Conservation (phyloP, 2,888 invertebrate genomes). For the Stratiomys singularior region DNA sequence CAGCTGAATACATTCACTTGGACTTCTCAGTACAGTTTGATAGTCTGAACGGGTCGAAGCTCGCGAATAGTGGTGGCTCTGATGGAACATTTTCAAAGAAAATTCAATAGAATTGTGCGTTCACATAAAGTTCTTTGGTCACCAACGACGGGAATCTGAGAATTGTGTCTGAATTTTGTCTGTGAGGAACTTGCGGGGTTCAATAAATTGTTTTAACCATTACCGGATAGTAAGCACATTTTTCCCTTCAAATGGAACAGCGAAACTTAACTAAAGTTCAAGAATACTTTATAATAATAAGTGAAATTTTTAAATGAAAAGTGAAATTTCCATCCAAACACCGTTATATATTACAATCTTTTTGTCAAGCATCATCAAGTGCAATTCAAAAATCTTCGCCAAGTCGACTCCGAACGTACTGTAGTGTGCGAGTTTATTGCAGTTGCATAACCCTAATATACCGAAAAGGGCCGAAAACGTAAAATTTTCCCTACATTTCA, state of each 20-base stretch:
- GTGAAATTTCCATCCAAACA: not conserved
- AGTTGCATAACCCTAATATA: conserved; percentile 1
- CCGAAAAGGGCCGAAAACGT: not conserved
- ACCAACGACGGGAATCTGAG: not conserved
- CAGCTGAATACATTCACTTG: conserved; percentile 22
- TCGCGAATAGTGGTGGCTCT: not conserved
- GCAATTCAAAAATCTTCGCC: not conserved
- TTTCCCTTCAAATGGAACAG: not conserved
- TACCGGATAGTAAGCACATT: not conserved
- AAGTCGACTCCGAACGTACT: not conserved
- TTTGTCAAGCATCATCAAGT: not conserved
- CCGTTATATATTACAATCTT: not conserved
- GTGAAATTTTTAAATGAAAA: conserved; percentile 7
- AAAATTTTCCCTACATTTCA: not conserved
- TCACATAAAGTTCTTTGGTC: not conserved
- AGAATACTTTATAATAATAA: not conserved
- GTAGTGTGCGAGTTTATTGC: not conserved
- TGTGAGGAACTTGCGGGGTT: not conserved
- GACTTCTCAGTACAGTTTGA: conserved; percentile 31
- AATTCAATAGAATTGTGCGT: no score
- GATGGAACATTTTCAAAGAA: no score
- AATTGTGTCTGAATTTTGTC: not conserved
- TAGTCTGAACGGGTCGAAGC: conserved; percentile 14
- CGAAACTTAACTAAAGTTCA: not conserved
- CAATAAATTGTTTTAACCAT: not conserved